Conservation (phyloP, 2,797 vertebrate genomes). For the Galago senegalensis region DNA sequence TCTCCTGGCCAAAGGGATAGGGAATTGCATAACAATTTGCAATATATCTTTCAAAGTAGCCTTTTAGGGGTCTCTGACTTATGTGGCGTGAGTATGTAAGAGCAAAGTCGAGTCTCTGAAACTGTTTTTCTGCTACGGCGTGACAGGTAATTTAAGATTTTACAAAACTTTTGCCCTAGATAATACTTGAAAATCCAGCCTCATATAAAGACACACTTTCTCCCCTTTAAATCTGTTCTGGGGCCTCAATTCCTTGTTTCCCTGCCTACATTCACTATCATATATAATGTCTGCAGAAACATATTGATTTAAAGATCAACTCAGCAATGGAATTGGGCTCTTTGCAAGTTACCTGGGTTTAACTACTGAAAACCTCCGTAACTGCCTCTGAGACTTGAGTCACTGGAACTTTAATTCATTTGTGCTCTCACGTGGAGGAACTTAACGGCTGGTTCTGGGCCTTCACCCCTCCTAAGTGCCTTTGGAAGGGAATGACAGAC, state of each 20-base stretch:
- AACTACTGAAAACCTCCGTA: conserved; percentile 79
- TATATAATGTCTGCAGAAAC: conserved; percentile 79
- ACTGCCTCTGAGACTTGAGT: conserved; percentile 77
- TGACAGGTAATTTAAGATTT: conserved; percentile 85
- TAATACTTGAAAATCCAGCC: conserved; percentile 80
- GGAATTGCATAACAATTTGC: conserved; percentile 81
- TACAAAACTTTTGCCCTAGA: conserved; percentile 81
- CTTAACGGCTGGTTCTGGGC: conserved; percentile 66
- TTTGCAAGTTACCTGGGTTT: conserved; percentile 78
- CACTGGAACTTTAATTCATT: conserved; percentile 73
- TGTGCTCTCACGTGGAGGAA: conserved; percentile 34
- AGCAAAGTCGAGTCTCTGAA: conserved; percentile 64
- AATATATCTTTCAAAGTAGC: conserved; percentile 80
- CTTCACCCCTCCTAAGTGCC: conserved; percentile 66
- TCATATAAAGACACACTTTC: conserved; percentile 72
- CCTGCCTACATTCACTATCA: conserved; percentile 65
- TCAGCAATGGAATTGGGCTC: conserved; percentile 69
- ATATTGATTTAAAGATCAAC: conserved; percentile 77
- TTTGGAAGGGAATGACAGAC: conserved; percentile 60
- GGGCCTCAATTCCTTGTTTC: conserved; percentile 66
- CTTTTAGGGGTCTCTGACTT: conserved; percentile 75
- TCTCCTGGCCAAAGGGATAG: conserved; percentile 66
- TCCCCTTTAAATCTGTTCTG: conserved; percentile 74
- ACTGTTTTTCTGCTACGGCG: conserved; percentile 53
- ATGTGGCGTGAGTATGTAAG: conserved; percentile 43